Base-by-base conservation (phyloP, 2,797 vertebrate species). In the Cygnus olor region DNA sequence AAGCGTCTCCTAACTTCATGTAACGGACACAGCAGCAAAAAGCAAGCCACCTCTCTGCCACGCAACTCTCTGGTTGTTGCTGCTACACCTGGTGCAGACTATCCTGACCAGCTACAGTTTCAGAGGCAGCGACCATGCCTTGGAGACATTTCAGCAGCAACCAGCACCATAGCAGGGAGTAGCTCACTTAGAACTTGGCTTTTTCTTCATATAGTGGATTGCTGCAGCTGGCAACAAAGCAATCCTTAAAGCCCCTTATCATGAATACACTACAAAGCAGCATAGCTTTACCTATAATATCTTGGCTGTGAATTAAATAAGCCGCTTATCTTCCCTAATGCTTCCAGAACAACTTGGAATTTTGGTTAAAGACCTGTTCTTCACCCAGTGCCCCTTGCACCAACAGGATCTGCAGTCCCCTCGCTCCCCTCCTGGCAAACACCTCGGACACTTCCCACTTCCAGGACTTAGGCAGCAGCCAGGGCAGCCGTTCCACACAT, bases 311-410 rank as follows among this genome's bases (percentile, higher is more conserved):
- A 92, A 82, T 60, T 44, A 82, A 90, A 51, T 80, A 94, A 95
- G 68, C 87, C 81, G 93, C 74, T 93, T 87, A 90, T 38, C 40
- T 74, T 91, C 56, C 56, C 64, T 87, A 92, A 95, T 71, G 44
- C 44, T 85, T 63, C 79, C 51, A n/a, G 64, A 91, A 85, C 30
- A 74, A 40, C 60, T 80, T 79, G 30, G 24, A 73, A 53, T 57
- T 80, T 80, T 73, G n/a, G 90, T 78, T 93, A 80, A 73, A 40
- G 34, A 87, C 11, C 51, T 76, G 56, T 71, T 80, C 34, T 69
- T 64, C 51, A 76, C 65, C 9, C 17, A n/a, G 11, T 4, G 0
- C 27, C 45, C 60, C 53, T 73, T 60, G 69, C 27, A 60, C 45
- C 71, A 80, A 38, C 21, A 66, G 60, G 27, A 85, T 38, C 84